phyloP scores from a whole-genome alignment of 1,140 invertebrate genomes.

The Schlechtendalia chinensis region DNA sequence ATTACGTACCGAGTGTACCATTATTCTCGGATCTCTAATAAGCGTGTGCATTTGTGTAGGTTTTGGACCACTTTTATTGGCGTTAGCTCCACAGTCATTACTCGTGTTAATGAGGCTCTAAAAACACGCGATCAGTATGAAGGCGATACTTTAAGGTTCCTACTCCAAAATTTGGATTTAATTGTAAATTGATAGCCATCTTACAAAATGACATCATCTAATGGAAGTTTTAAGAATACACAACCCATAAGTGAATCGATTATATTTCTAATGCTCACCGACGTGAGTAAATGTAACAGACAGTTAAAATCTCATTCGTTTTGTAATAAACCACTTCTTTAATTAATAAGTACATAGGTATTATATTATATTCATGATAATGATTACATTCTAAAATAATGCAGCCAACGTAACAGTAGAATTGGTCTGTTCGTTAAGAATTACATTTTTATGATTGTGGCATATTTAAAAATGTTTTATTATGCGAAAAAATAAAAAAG shows the following conservation, averaged over 20 bases:
- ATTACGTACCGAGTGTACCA: too few relatives aligned
- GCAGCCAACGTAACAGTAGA: too few relatives aligned
- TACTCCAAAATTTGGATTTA: not conserved
- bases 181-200: not conserved
- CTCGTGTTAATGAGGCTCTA: not conserved
- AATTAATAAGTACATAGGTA: not conserved
- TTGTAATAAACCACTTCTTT: not conserved
- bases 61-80: not conserved
- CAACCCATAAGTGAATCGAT: not conserved
- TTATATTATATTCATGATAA: not conserved
- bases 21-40: not conserved
- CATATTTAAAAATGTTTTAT: too few relatives aligned
- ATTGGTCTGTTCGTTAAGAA: too few relatives aligned
- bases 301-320: too few relatives aligned
- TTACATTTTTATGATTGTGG: too few relatives aligned
- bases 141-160: not conserved
- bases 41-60: not conserved
- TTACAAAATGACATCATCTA: not conserved
- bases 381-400: too few relatives aligned
- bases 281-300: too few relatives aligned
- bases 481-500: too few relatives aligned
- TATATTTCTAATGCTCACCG: not conserved
- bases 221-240: not conserved
- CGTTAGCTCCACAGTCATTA: not conserved
- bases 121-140: not conserved